Evolutionary conservation across 2,888 invertebrate species (phyloP).

Genomic region (Caenorhabditis parvicauda): DNA sequence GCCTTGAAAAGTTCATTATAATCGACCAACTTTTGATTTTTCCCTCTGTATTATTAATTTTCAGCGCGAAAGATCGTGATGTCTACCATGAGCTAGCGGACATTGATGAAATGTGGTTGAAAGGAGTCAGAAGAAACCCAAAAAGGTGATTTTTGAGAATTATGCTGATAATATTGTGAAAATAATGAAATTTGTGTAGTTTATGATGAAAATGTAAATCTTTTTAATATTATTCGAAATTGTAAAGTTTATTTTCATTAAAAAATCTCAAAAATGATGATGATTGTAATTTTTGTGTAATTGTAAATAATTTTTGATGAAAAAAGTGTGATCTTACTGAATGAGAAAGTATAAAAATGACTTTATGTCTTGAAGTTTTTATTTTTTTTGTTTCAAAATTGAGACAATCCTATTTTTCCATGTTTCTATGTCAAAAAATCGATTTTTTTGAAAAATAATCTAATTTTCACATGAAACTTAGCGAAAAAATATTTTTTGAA

Average conservation of each 20-base stretch:
- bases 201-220: too few species aligned
- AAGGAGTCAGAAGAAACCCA: conserved; percentile 13
- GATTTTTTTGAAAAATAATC: background rate
- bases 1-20: too few species aligned
- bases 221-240: too few species aligned
- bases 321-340: background rate
- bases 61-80: conserved; percentile 10
- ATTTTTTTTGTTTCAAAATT: too few species aligned
- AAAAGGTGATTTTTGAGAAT: conserved; percentile 10
- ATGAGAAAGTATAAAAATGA: background rate
- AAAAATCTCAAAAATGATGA: background rate
- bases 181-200: too few species aligned
- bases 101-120: conserved; percentile 20
- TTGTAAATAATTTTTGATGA: background rate
- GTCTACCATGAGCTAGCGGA: conserved; percentile 16
- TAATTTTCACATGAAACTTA: background rate
- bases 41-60: conserved; percentile 5
- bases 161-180: too few species aligned
- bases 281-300: background rate
- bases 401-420: too few species aligned
- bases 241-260: background rate
- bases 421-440: too few species aligned
- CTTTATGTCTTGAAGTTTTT: too few species aligned
- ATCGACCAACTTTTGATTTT: background rate
- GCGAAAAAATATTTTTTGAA: background rate